Evolutionary conservation across 2,113 vertebrate genomes (phyloP), one percentile per base, ranked within the genome.

Genomic region (Pipra filicauda): DNA sequence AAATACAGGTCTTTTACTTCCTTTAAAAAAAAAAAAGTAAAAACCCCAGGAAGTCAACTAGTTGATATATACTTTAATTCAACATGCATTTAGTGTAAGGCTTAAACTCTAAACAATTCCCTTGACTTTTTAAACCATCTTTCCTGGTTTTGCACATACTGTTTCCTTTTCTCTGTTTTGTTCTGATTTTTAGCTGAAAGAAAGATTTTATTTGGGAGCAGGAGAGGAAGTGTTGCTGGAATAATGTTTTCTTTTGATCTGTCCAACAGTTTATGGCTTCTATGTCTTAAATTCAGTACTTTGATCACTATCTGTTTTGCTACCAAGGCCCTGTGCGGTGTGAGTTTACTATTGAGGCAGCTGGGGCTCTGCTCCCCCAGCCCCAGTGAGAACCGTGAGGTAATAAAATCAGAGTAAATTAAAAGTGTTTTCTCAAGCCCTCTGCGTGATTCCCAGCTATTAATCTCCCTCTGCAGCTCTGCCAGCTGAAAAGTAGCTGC

Each of bases 191-290:
- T 88, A 85, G 61, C 55, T 75, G 35, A 79, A 79, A 82, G 66
- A 76, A 65, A 83, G 88, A 52, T 35, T 86, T 87, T 57, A 35
- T 85, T 89, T 92, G 43, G 79, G 48, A 70, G 33, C 74, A 90
- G 72, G 59, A 93, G 76, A 94, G 52, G 55, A 94, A 93, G 46
- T 15, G 10, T 75, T 65, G 61, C 71, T 72, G 61, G 55, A 57
- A 75, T 88, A 72, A 84, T 92, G 80, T 71, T 95, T 88, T 76
- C 82, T 95, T 94, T 89, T 74, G 46, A 95, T 89, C 65, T 73
- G 37, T 58, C 66, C 82, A 81, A 16, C 31, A 69, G 77, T 90
- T 92, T 91, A 89, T 86, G 62, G 61, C 82, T 95, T 65, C 70
- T 93, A 69, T 81, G 69, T 88, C 89, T 80, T 59, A 85, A 82